Evolutionary conservation across 1,140 invertebrate species (phyloP).

Genomic region (Neodiprion virginianus): DNA sequence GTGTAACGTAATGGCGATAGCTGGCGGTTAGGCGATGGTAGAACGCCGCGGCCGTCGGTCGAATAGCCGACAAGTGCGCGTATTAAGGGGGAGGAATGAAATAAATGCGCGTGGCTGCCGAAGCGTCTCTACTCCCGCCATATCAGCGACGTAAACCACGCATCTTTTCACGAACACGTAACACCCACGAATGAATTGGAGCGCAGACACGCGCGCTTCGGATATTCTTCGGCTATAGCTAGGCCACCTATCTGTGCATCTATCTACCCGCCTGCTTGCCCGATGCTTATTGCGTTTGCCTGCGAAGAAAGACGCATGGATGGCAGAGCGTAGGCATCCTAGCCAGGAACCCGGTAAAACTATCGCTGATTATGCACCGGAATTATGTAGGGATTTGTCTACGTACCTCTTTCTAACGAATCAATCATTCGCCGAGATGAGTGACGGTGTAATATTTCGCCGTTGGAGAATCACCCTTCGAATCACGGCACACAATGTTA

Average conservation of each 20-base stretch:
- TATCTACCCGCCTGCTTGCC: too few species aligned
- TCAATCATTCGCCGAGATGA: background rate
- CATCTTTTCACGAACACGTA: background rate
- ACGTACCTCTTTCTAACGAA: background rate
- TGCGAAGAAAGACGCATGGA: background rate
- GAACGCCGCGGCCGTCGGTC: conserved; percentile 27
- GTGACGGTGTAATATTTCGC: background rate
- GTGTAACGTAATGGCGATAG: conserved; percentile 30
- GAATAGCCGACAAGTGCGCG: conserved; percentile 26
- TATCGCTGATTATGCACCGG: background rate
- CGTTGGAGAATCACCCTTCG: background rate
- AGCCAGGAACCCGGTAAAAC: background rate
- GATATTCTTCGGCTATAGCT: background rate
- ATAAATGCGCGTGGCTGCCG: conserved; percentile 13
- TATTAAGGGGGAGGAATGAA: conserved; percentile 33
- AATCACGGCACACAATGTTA: conserved; percentile 1
- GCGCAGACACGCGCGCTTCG: background rate
- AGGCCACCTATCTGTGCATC: too few species aligned
- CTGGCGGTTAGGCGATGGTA: conserved; percentile 25
- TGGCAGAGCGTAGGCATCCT: background rate
- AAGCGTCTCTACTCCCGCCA: conserved; percentile 37
- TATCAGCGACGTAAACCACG: conserved; percentile 27
- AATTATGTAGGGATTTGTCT: background rate
- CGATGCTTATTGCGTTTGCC: too few species aligned
- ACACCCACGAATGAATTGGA: background rate